Base-by-base conservation (phyloP, 2,113 vertebrate species). In the Microtus oregoni region DNA sequence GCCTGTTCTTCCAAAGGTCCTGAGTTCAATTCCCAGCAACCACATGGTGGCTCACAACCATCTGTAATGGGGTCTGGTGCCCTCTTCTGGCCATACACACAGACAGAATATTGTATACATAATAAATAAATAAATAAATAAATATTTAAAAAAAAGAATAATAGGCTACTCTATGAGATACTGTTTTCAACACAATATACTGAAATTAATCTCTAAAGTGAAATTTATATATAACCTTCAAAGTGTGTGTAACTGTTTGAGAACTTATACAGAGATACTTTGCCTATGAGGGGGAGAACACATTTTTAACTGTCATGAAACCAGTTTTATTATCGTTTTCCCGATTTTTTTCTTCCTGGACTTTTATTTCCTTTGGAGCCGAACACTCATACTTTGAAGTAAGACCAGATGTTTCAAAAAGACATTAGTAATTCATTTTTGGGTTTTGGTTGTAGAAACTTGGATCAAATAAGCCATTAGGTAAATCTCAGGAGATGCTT, bases 391-490 rank as follows among this genome's bases (percentile, higher is more conserved):
- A 24, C 28, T 89, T 78, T 96, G 50, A 73, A 70, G 61, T 47
- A 87, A 79, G 50, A 72, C 13, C 67, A 10, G 4, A 22, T 50
- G 19, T 95, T 92, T 85, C 32, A 96, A 9, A 77, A 85, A 4
- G 7, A 78, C 7, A 92, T 70, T 79, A 96, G 91, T 83, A 83
- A 91, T 14, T 88, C 93, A 28, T 44, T 89, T 77, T 41, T 79
- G 70, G 20, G 79, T 26, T n/a, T 44, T 88, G 7, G 38, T 93
- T 38, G 13, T 50, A 90, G 63, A 92, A 83, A 91, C 38, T 19
- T 76, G 2, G 28, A 44, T 44, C 38, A 86, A 86, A 5, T 13
- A 83, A 87, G 32, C 14, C 20, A 30, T 76, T 89, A 26, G 32
- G 41, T 14, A 52, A 85, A 76, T 20, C 30, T 87, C 41, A 92